These are phyloP conservation scores for Neomicropteryx cornuta DNA, from an alignment of 1,140 invertebrate species.

Conservation along the genomic window DNA sequence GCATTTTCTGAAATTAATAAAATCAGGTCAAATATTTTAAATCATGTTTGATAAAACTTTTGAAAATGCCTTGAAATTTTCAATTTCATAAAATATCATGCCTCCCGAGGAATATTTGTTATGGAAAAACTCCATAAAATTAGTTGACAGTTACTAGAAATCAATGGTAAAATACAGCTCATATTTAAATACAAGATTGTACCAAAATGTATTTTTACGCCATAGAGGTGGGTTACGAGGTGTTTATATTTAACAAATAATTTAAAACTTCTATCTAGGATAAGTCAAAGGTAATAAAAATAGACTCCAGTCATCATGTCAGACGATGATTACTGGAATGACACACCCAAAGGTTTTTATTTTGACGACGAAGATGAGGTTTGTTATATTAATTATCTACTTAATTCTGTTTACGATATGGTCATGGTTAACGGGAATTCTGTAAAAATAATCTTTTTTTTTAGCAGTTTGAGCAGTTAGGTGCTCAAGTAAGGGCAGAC, in stretches of 20 bases:
- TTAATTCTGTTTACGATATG: slow-evolving; percentile 3
- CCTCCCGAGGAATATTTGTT: no score
- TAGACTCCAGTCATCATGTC: not conserved
- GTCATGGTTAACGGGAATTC: not conserved
- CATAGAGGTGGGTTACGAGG: not conserved
- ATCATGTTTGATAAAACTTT: no score
- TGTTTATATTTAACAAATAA: not conserved
- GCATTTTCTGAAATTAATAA: no score
- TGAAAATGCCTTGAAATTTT: no score
- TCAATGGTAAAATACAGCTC: not conserved
- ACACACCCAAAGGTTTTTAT: slow-evolving; percentile 10
- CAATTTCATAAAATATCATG: no score
- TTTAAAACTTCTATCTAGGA: not conserved
- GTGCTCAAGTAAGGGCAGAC: slow-evolving; percentile 13
- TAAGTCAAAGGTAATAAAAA: not conserved
- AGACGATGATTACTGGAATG: slow-evolving; percentile 14
- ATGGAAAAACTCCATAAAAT: no score
- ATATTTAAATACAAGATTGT: not conserved
- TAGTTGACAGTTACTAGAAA: no score
- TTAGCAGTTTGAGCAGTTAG: slow-evolving; percentile 13
- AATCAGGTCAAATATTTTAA: no score
- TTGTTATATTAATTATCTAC: not conserved
- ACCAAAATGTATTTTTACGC: not conserved
- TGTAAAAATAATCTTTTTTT: slow-evolving; percentile 8
- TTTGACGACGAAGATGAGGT: slow-evolving; percentile 15